Conservation (phyloP, 1,140 invertebrate species). For the Metopolophium dirhodum region DNA sequence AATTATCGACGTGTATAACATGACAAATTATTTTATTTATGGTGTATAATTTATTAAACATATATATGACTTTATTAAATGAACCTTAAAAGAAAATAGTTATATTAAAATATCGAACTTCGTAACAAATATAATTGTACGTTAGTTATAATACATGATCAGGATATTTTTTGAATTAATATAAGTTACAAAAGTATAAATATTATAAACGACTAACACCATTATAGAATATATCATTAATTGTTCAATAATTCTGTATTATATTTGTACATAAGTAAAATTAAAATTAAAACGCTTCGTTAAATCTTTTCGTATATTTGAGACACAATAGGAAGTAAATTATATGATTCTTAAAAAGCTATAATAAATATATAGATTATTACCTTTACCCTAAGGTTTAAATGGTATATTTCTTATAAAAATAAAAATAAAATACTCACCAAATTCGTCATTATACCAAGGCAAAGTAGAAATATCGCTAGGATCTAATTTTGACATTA, state of each 20-base stretch:
- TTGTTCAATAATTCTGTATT: neutral
- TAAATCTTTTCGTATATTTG: neutral
- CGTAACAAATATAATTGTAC: neutral
- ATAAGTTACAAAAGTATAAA: too few relatives aligned
- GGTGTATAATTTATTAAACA: neutral
- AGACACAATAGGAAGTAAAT: neutral
- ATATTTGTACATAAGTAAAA: neutral
- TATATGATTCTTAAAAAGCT: neutral
- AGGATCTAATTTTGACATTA: slow-evolving; percentile 2
- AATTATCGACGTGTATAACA: neutral
- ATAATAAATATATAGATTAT: neutral
- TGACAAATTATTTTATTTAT: too few relatives aligned
- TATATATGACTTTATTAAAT: neutral
- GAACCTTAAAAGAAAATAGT: neutral
- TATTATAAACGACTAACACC: neutral
- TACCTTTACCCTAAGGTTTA: too few relatives aligned
- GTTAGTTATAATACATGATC: neutral
- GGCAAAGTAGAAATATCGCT: neutral
- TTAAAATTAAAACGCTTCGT: neutral
- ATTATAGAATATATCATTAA: neutral
- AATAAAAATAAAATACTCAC: neutral
- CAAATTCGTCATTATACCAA: slow-evolving; percentile 18
- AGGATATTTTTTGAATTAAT: too few relatives aligned
- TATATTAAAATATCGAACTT: neutral
- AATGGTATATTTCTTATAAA: neutral